Base-by-base conservation (phyloP, 2,888 invertebrate genomes). In the Frankliniella fusca region DNA sequence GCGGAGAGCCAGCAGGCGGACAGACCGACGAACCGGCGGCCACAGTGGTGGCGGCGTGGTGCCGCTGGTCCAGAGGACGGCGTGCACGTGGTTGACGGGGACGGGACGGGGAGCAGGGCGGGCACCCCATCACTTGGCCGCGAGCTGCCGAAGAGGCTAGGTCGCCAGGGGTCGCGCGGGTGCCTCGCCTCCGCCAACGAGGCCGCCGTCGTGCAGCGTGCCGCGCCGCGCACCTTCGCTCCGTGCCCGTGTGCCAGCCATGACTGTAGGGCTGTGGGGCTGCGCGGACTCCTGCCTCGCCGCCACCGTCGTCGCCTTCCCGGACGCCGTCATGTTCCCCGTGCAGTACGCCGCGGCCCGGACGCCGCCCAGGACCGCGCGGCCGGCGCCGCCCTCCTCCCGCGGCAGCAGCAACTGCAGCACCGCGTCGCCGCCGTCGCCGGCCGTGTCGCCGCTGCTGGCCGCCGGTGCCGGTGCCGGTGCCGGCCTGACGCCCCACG, bases 41-140 rank as follows among this genome's bases (percentile, higher is more conserved):
- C 70, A 23, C n/a, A 27, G 23, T 12, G 23, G 27, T 27, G 70
- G 27, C 27, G 12, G 54, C 54, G 54, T 15, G 54, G 54, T 54
- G 54, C 54, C 27, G 70, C 70, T 27, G 70, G 70, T 76, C 70
- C 70, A 76, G 70, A 11, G 70, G 70, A 76, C 70, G 27, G 70
- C 9, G 27, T 27, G 70, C 70, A 76, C 70, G 70, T 76, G 70
- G 70, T 9, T n/a, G 61, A 20, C 54, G 20, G 54, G 54, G 20
- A 5, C 54, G 15, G 11, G 54, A 9, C 54, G 15, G 54, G 54
- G 11, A 9, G 23, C 54, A 0, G 54, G 54, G 11, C 23, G 23
- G 27, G 27, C 70, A 27, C n/a, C 23, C 2, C 70, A 38, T 48
- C 82, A 83, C 81, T 80, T 83, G 48, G 49, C 27, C 70, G 38